phyloP scores from a whole-genome alignment of 2,113 vertebrate species.

The Nibea albiflora region DNA sequence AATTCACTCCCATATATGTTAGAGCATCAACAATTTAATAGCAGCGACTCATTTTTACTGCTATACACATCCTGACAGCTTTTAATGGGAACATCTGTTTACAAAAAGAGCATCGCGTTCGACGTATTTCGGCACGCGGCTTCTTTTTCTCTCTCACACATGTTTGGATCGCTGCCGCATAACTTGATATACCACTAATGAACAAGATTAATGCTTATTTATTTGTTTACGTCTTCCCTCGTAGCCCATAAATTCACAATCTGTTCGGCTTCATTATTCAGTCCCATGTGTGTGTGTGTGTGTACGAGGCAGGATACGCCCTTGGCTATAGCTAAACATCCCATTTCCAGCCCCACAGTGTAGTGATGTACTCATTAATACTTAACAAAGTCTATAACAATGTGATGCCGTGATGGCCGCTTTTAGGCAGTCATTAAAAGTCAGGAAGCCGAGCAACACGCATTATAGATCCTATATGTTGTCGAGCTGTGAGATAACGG shows the following conservation, averaged over 20 bases:
- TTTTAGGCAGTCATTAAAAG: conserved; percentile 59
- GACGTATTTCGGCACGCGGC: background rate
- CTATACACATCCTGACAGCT: background rate
- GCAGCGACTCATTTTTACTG: background rate
- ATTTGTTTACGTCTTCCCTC: conserved; percentile 47
- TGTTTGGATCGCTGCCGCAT: background rate
- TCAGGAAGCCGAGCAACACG: conserved; percentile 14
- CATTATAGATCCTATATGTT: conserved; percentile 46
- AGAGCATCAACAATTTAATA: background rate
- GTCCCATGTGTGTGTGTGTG: conserved; percentile 11
- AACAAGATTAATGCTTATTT: conserved; percentile 28
- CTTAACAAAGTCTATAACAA: conserved; percentile 53
- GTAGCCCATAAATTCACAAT: conserved; percentile 53
- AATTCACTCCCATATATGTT: background rate
- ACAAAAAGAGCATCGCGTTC: background rate
- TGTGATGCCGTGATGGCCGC: conserved; percentile 27
- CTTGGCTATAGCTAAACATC: conserved; percentile 46
- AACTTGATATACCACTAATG: conserved; percentile 22
- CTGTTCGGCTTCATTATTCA: conserved; percentile 58
- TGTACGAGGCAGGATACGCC: conserved; percentile 32
- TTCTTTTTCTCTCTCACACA: background rate
- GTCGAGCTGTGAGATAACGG: conserved; percentile 29
- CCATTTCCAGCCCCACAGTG: conserved; percentile 55
- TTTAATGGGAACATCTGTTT: conserved; percentile 13
- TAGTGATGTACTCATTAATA: conserved; percentile 70